Evolutionary conservation across 2,113 vertebrate species (phyloP).

Genomic region (Tilapia sparmanii): DNA sequence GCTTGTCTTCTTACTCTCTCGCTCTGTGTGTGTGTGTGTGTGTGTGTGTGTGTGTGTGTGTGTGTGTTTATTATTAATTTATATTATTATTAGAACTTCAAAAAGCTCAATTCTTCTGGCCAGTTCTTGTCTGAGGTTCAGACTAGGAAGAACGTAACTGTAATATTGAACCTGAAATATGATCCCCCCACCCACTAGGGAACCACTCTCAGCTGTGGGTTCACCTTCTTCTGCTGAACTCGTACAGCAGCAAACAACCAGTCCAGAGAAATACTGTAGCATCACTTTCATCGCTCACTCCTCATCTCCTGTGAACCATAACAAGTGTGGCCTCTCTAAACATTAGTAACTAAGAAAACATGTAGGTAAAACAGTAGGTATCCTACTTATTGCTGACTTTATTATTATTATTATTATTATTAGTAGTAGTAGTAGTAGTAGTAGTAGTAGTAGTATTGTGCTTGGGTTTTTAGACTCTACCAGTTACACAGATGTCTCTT

Average conservation of each 20-base stretch:
- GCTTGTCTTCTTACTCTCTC: too few relatives aligned
- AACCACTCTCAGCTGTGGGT: neutral
- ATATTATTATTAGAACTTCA: too few relatives aligned
- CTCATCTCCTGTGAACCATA: neutral
- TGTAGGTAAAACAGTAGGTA: neutral
- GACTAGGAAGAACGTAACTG: too few relatives aligned
- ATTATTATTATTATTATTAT: too few relatives aligned
- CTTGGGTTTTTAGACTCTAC: neutral
- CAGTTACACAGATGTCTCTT: neutral
- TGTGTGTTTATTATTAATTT: too few relatives aligned
- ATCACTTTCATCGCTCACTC: neutral
- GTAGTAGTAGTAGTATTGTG: too few relatives aligned
- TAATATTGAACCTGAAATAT: neutral
- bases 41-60: too few relatives aligned
- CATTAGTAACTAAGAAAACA: neutral
- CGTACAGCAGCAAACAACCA: neutral
- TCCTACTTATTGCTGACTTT: neutral
- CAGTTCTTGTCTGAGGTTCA: neutral
- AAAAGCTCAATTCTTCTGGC: neutral
- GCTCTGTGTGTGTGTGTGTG: too few relatives aligned
- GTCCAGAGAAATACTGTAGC: neutral
- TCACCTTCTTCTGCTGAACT: neutral
- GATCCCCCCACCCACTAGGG: neutral
- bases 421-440: rapidly evolving
- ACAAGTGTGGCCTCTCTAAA: neutral